These are phyloP conservation scores for Muricea muricata DNA, from an alignment of 92 coral and sea anemone genomes.

Conservation along the genomic window DNA sequence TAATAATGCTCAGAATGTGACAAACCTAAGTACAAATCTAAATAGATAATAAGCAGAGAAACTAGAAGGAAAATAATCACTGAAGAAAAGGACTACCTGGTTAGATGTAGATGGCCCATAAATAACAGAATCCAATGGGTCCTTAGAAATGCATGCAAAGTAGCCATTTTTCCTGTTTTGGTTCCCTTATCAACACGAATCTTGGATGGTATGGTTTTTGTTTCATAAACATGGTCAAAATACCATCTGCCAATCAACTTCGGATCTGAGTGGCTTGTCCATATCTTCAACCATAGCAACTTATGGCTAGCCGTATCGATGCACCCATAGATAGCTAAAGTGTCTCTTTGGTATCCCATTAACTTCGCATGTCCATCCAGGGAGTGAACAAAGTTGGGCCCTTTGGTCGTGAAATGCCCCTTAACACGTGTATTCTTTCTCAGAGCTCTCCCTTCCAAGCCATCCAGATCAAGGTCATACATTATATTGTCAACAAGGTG, in stretches of 20 bases:
- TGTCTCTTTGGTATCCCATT: constrained; percentile 10
- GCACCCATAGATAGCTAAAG: constrained; percentile 1
- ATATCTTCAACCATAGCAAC: constrained; percentile 1
- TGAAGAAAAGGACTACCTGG: background rate
- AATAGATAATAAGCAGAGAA: background rate
- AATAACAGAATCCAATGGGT: constrained; percentile 13
- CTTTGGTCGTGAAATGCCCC: constrained; percentile 37
- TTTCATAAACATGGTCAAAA: constrained; percentile 23
- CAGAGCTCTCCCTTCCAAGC: background rate
- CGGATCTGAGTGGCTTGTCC: constrained; percentile 23
- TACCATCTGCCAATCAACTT: constrained; percentile 31
- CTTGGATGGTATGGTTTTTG: constrained; percentile 18
- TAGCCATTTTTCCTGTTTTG: background rate
- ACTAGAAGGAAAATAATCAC: background rate
- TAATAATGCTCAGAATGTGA: no score
- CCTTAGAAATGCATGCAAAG: background rate
- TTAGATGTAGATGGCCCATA: constrained; percentile 14
- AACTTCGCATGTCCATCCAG: constrained; percentile 40
- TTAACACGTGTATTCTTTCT: constrained; percentile 7
- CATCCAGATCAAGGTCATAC: constrained; percentile 1
- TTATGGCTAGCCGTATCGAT: constrained; percentile 11
- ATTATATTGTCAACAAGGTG: background rate
- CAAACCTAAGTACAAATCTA: background rate
- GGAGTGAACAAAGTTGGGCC: constrained; percentile 36
- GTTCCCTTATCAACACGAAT: constrained; percentile 1